Evolutionary conservation across 2,113 vertebrate species (phyloP).

Genomic region (Podarcis raffonei): DNA sequence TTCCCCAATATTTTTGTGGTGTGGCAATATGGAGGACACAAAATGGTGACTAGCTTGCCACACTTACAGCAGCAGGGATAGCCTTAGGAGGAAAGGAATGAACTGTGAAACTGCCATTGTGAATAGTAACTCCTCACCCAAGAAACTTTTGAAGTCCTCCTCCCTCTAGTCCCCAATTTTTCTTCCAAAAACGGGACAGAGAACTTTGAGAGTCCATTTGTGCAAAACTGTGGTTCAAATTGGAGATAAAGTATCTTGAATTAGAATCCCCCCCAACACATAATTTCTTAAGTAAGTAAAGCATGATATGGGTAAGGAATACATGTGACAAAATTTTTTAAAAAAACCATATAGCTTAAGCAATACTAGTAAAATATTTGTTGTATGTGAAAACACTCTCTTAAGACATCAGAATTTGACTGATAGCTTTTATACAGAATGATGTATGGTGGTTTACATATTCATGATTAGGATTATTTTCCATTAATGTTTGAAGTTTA

Average conservation of each 20-base stretch:
- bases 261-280: fast-evolving
- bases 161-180: too few relatives aligned
- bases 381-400: neutral
- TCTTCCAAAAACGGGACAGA: too few relatives aligned
- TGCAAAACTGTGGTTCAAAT: too few relatives aligned
- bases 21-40: neutral
- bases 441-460: neutral
- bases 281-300: neutral
- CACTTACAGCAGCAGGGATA: neutral
- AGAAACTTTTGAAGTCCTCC: too few relatives aligned
- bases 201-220: too few relatives aligned
- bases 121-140: too few relatives aligned
- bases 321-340: neutral
- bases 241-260: neutral
- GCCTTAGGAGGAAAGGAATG: neutral
- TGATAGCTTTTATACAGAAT: neutral
- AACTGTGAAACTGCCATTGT: neutral
- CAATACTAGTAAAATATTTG: neutral
- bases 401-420: neutral
- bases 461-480: slow-evolving; percentile 25
- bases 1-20: neutral
- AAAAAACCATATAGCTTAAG: neutral
- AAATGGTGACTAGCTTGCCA: neutral
- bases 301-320: neutral
- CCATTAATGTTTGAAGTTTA: neutral